These are phyloP conservation scores for Piscicola geometra DNA, from an alignment of 2,888 invertebrate genomes.

Conservation along the genomic window DNA sequence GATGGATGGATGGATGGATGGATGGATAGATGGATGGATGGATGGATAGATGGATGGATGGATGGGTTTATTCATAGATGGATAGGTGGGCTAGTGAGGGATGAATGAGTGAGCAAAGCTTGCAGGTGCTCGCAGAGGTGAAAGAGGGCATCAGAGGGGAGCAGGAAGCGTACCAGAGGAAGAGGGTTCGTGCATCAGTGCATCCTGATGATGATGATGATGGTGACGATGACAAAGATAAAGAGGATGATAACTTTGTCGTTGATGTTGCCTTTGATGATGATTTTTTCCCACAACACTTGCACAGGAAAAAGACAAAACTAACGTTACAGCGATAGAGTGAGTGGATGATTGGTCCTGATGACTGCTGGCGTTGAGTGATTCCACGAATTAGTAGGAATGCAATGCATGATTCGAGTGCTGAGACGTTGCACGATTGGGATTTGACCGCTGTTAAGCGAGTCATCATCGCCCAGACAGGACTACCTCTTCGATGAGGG, in stretches of 20 bases:
- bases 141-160: slow-evolving; percentile 31
- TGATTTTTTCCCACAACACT: neutral
- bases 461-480: neutral
- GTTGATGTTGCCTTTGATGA: no score
- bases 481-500: neutral
- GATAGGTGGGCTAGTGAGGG: no score
- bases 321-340: neutral
- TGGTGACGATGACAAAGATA: slow-evolving; percentile 20
- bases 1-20: neutral
- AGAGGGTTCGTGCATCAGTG: slow-evolving; percentile 28
- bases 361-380: no score
- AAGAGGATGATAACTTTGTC: slow-evolving; percentile 3
- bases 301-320: slow-evolving; percentile 10
- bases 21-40: neutral
- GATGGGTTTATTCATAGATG: no score
- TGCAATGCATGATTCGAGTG: no score
- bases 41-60: neutral
- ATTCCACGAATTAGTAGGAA: no score
- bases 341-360: neutral
- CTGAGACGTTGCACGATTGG: no score
- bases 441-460: no score
- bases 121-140: slow-evolving; percentile 34
- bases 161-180: slow-evolving; percentile 28
- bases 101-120: neutral
- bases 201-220: slow-evolving; percentile 23